Evolutionary conservation across 2,113 vertebrate species (phyloP).

Genomic region (Prunella fulvescens): DNA sequence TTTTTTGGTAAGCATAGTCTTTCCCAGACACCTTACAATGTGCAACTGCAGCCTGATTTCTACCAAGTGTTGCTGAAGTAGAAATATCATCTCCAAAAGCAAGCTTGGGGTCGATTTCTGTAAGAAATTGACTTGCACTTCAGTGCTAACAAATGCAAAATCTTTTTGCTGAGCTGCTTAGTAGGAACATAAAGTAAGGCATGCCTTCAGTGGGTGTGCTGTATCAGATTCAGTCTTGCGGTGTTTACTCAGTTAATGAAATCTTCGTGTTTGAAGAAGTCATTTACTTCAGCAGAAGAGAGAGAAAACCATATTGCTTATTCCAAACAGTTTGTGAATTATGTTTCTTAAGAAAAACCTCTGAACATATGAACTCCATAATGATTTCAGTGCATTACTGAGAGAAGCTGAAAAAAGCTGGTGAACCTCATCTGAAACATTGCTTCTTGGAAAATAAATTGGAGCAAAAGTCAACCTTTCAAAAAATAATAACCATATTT

Average conservation of each 20-base stretch:
- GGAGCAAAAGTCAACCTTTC: background rate
- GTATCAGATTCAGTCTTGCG: background rate
- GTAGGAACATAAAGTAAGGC: background rate
- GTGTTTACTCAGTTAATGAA: background rate
- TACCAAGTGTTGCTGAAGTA: background rate
- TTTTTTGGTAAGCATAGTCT: background rate
- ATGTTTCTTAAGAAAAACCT: slow-evolving; percentile 64
- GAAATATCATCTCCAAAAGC: background rate
- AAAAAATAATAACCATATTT: background rate
- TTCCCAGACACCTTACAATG: background rate
- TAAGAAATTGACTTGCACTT: background rate
- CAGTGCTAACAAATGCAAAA: background rate
- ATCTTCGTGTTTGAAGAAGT: background rate
- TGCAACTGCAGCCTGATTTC: background rate
- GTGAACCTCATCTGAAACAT: background rate
- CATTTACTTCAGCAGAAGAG: background rate
- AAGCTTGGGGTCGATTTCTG: background rate
- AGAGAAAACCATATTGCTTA: background rate
- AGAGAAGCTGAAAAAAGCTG: background rate
- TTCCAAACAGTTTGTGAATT: slow-evolving; percentile 67
- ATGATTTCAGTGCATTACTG: slow-evolving; percentile 74
- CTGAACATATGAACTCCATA: slow-evolving; percentile 75
- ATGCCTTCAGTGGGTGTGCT: background rate
- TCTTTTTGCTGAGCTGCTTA: background rate
- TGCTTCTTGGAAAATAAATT: background rate